Percentiles rank a stretch among this genome's conserved stretches.
phyloP scores from a whole-genome alignment of 2,888 invertebrate genomes.

The Drosophila antonietae region DNA sequence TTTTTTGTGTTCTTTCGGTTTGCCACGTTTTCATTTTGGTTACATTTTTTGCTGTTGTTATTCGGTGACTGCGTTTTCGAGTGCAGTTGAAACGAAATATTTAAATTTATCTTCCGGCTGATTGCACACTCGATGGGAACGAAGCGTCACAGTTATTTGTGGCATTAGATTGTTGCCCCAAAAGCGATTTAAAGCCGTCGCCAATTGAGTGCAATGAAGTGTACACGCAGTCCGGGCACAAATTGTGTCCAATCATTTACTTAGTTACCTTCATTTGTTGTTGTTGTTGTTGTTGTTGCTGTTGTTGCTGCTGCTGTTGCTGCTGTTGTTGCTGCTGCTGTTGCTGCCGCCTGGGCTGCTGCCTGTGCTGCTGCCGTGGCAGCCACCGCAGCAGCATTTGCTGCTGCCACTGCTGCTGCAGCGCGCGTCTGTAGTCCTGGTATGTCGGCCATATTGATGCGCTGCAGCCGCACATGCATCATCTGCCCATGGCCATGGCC shows the following conservation, averaged over 20 bases:
- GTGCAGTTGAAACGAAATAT: constrained; percentile 66
- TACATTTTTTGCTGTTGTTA: constrained; percentile 2
- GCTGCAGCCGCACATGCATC: constrained; percentile 77
- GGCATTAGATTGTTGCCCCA: constrained; percentile 18
- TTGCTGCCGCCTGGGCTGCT: constrained; percentile 14
- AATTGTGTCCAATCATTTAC: constrained; percentile 17
- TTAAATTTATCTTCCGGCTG: constrained; percentile 70
- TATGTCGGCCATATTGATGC: constrained; percentile 83
- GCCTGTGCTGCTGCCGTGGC: constrained; percentile 24
- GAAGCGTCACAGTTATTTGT: constrained; percentile 27
- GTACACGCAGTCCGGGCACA: constrained; percentile 11
- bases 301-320: not conserved
- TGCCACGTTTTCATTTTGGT: constrained; percentile 13
- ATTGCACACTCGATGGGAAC: constrained; percentile 49
- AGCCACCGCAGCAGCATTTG: constrained; percentile 22
- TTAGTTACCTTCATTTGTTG: constrained; percentile 40
- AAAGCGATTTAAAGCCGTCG: constrained; percentile 46
- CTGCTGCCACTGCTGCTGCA: constrained; percentile 37
- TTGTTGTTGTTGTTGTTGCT: constrained; percentile 5
- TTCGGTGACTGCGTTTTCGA: constrained; percentile 56
- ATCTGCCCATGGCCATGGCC: constrained; percentile 61
- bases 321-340: constrained; percentile 5
- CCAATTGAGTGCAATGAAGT: constrained; percentile 39
- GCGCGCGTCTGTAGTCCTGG: constrained; percentile 68
- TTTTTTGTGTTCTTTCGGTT: not conserved